Percentiles rank a stretch among this genome's conserved stretches.
Evolutionary conservation across 2,888 invertebrate species (phyloP).

Genomic region (Rotaria magnacalcarata): DNA sequence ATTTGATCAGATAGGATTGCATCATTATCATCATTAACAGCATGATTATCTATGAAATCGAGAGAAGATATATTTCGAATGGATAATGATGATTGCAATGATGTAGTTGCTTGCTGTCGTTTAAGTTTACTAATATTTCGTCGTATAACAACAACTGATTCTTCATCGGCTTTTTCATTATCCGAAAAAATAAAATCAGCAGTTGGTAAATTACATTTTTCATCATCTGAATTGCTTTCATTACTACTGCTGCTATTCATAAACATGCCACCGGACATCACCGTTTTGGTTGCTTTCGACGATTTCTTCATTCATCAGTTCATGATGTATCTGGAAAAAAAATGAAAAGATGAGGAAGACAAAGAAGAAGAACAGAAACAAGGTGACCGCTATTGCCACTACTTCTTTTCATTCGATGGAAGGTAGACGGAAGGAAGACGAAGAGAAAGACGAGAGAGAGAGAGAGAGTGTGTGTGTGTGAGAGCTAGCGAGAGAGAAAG

Average conservation of each 20-base stretch:
- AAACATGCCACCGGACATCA: constrained; percentile 28
- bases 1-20: neutral
- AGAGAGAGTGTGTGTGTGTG: too few species aligned
- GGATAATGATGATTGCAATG: neutral
- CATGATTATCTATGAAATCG: neutral
- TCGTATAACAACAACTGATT: neutral
- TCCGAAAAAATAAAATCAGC: neutral
- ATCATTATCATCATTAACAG: constrained; percentile 14
- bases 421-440: constrained; percentile 16
- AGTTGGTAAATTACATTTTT: constrained; percentile 24
- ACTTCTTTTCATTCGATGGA: neutral
- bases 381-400: constrained; percentile 5
- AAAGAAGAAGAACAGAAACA: neutral
- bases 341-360: neutral
- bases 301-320: constrained; percentile 25
- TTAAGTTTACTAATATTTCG: constrained; percentile 4
- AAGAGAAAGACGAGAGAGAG: too few species aligned
- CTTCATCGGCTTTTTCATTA: neutral
- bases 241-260: constrained; percentile 1
- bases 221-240: neutral
- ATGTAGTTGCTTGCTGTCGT: constrained; percentile 15
- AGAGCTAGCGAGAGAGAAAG: too few species aligned
- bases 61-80: neutral
- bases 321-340: constrained; percentile 5
- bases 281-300: constrained; percentile 21